Percentiles rank a stretch among this genome's conserved stretches.
Evolutionary conservation across 2,113 vertebrate species (phyloP).

Genomic region (Aegotheles bennettii): DNA sequence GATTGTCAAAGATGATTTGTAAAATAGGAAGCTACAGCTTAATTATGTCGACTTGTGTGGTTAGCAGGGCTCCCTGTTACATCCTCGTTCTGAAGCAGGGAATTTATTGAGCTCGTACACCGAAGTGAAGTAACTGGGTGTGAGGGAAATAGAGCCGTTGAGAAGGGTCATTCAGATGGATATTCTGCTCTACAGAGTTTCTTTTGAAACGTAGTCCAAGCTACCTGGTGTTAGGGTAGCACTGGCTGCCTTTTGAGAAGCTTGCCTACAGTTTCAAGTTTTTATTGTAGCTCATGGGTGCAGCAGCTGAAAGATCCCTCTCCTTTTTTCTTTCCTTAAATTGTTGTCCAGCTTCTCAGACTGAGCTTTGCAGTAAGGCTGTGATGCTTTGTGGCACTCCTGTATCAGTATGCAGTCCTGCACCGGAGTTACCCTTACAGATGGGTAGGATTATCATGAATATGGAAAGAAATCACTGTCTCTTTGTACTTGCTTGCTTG

Average conservation of each 20-base stretch:
- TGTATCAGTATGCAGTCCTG: background rate
- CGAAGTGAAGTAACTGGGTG: background rate
- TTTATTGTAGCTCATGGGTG: background rate
- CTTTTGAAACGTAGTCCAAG: background rate
- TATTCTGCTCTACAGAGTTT: background rate
- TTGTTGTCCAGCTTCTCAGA: background rate
- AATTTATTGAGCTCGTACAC: background rate
- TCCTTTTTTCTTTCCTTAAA: background rate
- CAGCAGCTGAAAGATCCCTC: background rate
- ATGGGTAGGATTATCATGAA: background rate
- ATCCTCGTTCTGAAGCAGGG: background rate
- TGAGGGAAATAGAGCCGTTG: background rate
- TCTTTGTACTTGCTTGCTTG: background rate
- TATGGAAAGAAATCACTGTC: background rate
- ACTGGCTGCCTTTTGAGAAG: background rate
- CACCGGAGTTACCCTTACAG: background rate
- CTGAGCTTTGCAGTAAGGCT: background rate
- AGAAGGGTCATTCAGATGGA: background rate
- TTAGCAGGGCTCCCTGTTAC: background rate
- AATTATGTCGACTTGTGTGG: background rate
- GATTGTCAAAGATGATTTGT: constrained; percentile 1
- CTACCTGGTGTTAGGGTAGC: background rate
- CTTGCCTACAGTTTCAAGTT: background rate
- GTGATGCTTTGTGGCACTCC: background rate
- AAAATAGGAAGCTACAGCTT: background rate